Percentiles rank a stretch among this genome's conserved stretches.
phyloP scores from a whole-genome alignment of 2,888 invertebrate species.

The Kryphioiulus occultus region DNA sequence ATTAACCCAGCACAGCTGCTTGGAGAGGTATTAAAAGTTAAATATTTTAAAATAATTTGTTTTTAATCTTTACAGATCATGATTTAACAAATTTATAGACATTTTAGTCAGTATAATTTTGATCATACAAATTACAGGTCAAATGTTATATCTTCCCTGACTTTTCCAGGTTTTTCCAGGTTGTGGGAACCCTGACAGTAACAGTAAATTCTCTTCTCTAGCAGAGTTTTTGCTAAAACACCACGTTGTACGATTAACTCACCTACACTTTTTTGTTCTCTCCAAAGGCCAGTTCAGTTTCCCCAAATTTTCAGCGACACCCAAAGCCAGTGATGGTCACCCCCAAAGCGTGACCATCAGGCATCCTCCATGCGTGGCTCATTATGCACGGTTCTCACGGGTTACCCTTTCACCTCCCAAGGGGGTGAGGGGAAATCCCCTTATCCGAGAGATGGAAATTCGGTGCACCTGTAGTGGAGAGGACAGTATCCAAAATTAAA shows the following conservation, averaged over 20 bases:
- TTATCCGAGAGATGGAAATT: not conserved
- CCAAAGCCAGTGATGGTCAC: not conserved
- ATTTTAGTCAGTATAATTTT: too few species aligned
- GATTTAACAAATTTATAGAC: too few species aligned
- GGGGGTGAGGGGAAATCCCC: not conserved
- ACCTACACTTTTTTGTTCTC: too few species aligned
- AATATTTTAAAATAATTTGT: too few species aligned
- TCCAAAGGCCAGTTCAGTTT: not conserved
- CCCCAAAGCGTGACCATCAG: not conserved
- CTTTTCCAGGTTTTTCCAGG: too few species aligned
- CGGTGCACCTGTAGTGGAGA: not conserved
- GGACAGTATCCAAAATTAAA: not conserved
- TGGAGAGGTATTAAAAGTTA: too few species aligned
- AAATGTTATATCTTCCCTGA: too few species aligned
- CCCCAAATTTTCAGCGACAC: not conserved
- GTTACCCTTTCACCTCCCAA: not conserved
- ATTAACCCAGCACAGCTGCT: too few species aligned
- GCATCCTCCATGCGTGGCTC: not conserved
- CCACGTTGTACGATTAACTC: not conserved
- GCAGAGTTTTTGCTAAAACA: not conserved
- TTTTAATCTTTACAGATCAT: too few species aligned
- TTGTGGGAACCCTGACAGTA: too few species aligned
- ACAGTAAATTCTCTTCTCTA: not conserved
- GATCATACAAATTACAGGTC: too few species aligned
- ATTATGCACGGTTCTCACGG: slow-evolving; percentile 35